Evolutionary conservation across 2,888 invertebrate genomes (phyloP).

Genomic region (Flexamia atlantica): DNA sequence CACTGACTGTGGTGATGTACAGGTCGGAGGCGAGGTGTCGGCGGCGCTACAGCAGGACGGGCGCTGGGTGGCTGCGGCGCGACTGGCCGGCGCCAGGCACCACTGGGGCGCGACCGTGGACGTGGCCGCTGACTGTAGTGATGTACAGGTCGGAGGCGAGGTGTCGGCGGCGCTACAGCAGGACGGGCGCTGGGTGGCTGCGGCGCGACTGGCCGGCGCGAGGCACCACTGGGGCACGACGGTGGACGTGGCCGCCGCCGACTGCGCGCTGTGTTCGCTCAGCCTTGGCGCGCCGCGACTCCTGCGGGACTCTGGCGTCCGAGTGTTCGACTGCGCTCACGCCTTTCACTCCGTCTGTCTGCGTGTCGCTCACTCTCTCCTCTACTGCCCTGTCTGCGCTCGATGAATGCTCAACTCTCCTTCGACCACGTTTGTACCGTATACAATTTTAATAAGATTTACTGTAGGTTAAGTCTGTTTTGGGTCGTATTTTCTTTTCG

Average conservation of each 20-base stretch:
- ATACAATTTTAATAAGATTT: constrained; percentile 28
- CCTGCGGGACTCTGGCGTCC: constrained; percentile 80
- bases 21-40: constrained; percentile 51
- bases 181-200: not conserved
- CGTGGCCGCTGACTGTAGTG: constrained; percentile 67
- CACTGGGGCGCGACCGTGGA: too few species aligned
- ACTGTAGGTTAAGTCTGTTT: constrained; percentile 12
- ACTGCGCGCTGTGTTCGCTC: constrained; percentile 76
- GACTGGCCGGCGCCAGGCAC: too few species aligned
- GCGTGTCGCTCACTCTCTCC: constrained; percentile 48
- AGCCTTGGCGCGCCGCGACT: constrained; percentile 79
- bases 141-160: constrained; percentile 48
- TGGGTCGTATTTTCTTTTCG: not conserved
- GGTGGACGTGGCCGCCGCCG: constrained; percentile 71
- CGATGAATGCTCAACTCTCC: constrained; percentile 55
- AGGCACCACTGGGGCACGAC: constrained; percentile 77
- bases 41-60: constrained; percentile 49
- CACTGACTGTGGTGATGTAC: too few species aligned
- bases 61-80: not conserved
- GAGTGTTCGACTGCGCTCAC: constrained; percentile 81
- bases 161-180: constrained; percentile 51
- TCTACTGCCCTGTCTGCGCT: constrained; percentile 59
- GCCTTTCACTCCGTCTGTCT: constrained; percentile 76
- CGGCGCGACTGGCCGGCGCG: constrained; percentile 13
- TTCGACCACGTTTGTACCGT: constrained; percentile 16